Base-by-base conservation (phyloP, 2,113 vertebrate species). In the Lontra canadensis region DNA sequence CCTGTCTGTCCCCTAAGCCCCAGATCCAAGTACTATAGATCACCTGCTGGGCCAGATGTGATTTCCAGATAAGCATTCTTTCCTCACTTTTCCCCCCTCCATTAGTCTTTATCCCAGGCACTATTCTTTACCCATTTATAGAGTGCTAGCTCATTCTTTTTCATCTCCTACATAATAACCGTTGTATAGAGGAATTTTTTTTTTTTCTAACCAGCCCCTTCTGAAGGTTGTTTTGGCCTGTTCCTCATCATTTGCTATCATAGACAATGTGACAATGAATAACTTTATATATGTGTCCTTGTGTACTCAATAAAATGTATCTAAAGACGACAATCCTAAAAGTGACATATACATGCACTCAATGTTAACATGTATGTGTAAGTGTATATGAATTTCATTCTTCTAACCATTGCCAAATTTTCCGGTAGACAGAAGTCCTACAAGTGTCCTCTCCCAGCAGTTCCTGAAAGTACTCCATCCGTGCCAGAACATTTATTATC, bases 11-110 rank as follows among this genome's bases (percentile, higher is more conserved):
- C 36, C 26, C 36, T 17, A 93, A 47, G 0, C 8, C 26, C 15
- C 36, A 69, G 26, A 5, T 73, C 47, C 57, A 82, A 52, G 39
- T 39, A 23, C 1, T 7, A 67, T 12, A 83, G 20, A 15, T 4
- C 25, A 74, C 3, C 21, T 49, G 34, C 2, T 31, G 17, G 67
- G 87, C 52, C 21, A 73, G 47, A 44, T 9, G 42, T 44, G 21
- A 20, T 10, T 18, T 14, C 1, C 21, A 55, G 20, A 23, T 4
- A 31, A 79, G 3, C 5, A 31, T 18, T 82, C 42, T 61, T 39
- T 20, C 5, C 9, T 91, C 1, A 5, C 4, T 76, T 36, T 11
- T 10, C 14, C 0, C 20, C 0, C 25, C 3, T 0, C 10, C 44
- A 29, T 17, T 17, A 26, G 7, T 44, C 6, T 52, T 83, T 84